A percentile compares a stretch with the other conserved stretches of the same genome.
These are phyloP conservation scores for Catharus bicknelli DNA, from an alignment of 2,113 vertebrate genomes.

Conservation along the genomic window DNA sequence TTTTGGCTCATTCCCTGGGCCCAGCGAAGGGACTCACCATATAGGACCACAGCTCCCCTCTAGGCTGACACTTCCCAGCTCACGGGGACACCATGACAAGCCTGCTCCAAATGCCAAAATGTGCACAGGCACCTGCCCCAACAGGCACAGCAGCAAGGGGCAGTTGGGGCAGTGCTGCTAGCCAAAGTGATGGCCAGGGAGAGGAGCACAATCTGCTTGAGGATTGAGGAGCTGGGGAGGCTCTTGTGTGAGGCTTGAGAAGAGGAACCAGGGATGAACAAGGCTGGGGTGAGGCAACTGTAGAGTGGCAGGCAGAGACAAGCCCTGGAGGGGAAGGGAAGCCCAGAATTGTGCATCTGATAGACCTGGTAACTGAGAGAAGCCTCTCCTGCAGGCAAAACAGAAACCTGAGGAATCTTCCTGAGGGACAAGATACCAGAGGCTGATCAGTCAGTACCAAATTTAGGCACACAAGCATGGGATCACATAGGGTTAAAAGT, in stretches of 20 bases:
- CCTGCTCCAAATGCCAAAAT: background rate
- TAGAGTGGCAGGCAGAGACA: background rate
- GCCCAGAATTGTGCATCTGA: background rate
- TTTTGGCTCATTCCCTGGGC: fast-evolving
- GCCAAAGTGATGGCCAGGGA: fast-evolving
- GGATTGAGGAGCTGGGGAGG: background rate
- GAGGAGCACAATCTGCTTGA: fast-evolving
- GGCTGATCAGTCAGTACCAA: background rate
- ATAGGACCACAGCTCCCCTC: fast-evolving
- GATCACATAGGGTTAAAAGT: background rate
- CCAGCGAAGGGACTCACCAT: no score
- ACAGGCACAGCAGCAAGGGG: fast-evolving
- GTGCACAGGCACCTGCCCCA: background rate
- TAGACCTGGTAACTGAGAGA: no score
- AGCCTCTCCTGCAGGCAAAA: background rate
- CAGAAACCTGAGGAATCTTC: background rate
- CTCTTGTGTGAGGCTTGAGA: background rate
- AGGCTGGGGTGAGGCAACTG: background rate
- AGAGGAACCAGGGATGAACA: background rate
- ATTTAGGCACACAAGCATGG: background rate
- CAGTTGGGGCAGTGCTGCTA: fast-evolving
- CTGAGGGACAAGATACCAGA: background rate
- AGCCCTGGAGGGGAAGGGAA: background rate
- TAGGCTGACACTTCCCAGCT: fast-evolving
- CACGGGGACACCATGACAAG: background rate